Conservation (phyloP, 2,888 invertebrate species). For the Heliconius ethilla region DNA sequence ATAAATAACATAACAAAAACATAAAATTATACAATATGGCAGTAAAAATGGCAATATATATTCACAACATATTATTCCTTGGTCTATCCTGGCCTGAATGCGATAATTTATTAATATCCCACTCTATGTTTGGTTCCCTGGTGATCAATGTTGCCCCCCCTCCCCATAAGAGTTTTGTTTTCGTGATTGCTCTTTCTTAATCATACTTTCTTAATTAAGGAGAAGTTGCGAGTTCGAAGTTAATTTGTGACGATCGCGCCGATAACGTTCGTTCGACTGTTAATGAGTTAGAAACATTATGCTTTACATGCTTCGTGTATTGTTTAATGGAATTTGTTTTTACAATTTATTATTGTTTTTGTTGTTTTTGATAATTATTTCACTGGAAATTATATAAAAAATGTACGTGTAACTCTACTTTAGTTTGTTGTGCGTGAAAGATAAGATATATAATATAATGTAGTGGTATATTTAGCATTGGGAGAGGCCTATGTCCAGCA, state of each 20-base stretch:
- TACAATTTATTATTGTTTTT: conserved; percentile 13
- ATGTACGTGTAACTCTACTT: too few relatives aligned
- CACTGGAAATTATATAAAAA: neutral
- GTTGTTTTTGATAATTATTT: neutral
- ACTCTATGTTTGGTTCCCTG: conserved; percentile 64
- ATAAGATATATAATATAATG: too few relatives aligned
- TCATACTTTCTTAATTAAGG: conserved; percentile 81
- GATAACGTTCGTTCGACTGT: conserved; percentile 63
- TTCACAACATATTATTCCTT: conserved; percentile 53
- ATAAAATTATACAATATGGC: too few relatives aligned
- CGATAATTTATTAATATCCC: conserved; percentile 78
- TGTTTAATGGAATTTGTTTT: conserved; percentile 32
- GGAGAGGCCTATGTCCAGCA: too few relatives aligned
- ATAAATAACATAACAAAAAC: too few relatives aligned
- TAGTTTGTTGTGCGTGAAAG: too few relatives aligned
- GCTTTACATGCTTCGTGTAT: conserved; percentile 37
- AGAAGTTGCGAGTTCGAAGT: conserved; percentile 64
- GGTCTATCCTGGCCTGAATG: conserved; percentile 55
- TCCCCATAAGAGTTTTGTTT: conserved; percentile 76
- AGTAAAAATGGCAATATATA: conserved; percentile 41
- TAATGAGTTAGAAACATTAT: conserved; percentile 50
- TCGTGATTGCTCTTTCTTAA: conserved; percentile 79
- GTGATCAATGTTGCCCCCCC: conserved; percentile 64
- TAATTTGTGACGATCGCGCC: conserved; percentile 70
- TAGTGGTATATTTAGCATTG: too few relatives aligned